Evolutionary conservation across 2,888 invertebrate genomes (phyloP).

Genomic region (Agrochola macilenta): DNA sequence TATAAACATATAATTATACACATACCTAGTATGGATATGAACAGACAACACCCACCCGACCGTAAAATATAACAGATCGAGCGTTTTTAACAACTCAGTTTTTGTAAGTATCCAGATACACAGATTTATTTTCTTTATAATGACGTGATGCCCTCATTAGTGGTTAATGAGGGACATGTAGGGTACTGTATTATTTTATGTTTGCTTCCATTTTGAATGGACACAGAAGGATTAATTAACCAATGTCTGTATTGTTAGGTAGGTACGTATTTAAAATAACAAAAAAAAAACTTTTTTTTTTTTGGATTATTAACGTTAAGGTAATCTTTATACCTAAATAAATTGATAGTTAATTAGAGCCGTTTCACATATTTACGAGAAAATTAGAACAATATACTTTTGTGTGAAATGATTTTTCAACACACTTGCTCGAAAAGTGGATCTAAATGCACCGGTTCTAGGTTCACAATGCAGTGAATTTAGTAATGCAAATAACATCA

Average conservation of each 20-base stretch:
- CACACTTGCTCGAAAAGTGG: too few relatives aligned
- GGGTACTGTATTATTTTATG: neutral
- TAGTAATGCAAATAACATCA: too few relatives aligned
- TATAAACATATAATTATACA: neutral
- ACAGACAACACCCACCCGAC: neutral
- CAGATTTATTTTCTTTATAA: conserved; percentile 8
- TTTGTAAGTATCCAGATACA: neutral
- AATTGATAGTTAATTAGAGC: too few relatives aligned
- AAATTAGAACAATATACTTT: too few relatives aligned
- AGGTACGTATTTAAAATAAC: too few relatives aligned
- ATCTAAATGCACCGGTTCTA: too few relatives aligned
- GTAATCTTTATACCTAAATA: too few relatives aligned
- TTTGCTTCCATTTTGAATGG: conserved; percentile 1
- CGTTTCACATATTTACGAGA: too few relatives aligned
- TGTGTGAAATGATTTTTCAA: too few relatives aligned
- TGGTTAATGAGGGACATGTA: conserved; percentile 15
- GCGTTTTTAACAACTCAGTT: neutral
- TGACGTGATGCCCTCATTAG: conserved; percentile 16
- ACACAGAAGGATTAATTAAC: conserved; percentile 14
- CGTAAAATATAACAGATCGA: neutral
- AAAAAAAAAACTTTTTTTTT: too few relatives aligned
- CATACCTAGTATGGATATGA: neutral
- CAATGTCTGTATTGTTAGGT: neutral
- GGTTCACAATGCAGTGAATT: too few relatives aligned
- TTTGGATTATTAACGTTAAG: too few relatives aligned